Evolutionary conservation across 2,113 vertebrate species (phyloP), one percentile per base, ranked within the genome.

Genomic region (Solenodon paradoxus): DNA sequence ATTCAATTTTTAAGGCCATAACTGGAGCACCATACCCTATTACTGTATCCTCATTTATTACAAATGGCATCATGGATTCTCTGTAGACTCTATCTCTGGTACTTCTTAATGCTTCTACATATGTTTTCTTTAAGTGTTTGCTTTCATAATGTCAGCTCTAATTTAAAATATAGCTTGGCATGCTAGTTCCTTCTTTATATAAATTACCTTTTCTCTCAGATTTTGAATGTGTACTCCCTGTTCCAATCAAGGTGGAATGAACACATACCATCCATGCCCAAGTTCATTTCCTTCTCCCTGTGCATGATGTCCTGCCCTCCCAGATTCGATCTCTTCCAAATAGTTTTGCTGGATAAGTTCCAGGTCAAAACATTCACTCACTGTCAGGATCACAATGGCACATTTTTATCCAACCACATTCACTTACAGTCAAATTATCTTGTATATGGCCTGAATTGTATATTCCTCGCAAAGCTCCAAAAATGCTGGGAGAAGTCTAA

Each of bases 331-430:
- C 40, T 82, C 40, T 89, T 74, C 55, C 74, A 80, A 69, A 92
- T 83, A 84, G 63, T 51, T 38, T 87, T 93, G 85, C 75, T 83
- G 71, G n/a, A 53, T 59, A 92, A 87, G 71, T 64, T 95, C 87
- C 84, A 87, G 40, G 51, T 64, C 57, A 87, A 83, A 81, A 38
- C 7, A 59, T 45, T 64, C 15, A 28, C 59, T 78, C 17, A 71
- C 63, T 83, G 22, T 61, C 40, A 71, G 7, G 11, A n/a, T 80
- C 71, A 64, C 11, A 20, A 40, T 0, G 12, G 13, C 35, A 42
- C 7, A 71, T 32, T 94, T 86, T 79, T 80, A 35, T 75, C 38
- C 22, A 57, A n/a, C 26, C 30, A 75, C 35, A 53, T 16, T 42
- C 47, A 84, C 38, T 72, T 80, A 88, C 3, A 38, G n/a, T 40